Base-by-base conservation (phyloP, 2,797 vertebrate genomes). In the Periparus ater region DNA sequence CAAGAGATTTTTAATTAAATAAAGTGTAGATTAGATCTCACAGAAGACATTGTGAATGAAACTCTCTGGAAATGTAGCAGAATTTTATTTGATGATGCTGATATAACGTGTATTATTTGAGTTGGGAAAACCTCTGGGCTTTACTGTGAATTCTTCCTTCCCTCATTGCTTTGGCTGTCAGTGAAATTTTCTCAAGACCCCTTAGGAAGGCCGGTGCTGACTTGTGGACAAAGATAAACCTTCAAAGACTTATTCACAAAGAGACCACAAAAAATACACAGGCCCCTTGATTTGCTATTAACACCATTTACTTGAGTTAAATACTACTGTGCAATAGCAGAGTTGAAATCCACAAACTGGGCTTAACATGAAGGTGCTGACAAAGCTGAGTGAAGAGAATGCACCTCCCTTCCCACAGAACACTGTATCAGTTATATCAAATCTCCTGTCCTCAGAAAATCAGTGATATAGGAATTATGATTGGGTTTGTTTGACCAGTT, bases 1-100 rank as follows among this genome's bases (percentile, higher is more conserved):
- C 67, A 1, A 65, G 78, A 89, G 32, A 79, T 47, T 95, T 97
- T 97, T 96, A 96, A 97, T 96, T 95, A 97, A 95, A 95, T 74
- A 60, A 94, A 95, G 50, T 76, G 72, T 83, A 40, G 63, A 92
- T 95, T 94, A 76, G 67, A 95, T 96, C 94, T 97, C 88, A 40
- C 62, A 34, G 54, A 82, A 88, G 51, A 79, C 48, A 44, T 30
- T 81, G 32, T 47, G 80, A 93, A 91, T 79, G 5, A 94, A 91
- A 73, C 55, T 75, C 78, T 70, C 83, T 89, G 79, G 50, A 95
- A 96, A 93, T 23, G 51, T 13, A 85, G 88, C 80, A 53, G 74
- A 71, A 87, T 92, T 75, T 83, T 76, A 85, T 94, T 87, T 75
- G 92, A 91, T 96, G 47, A 32, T 62, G 61, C 54, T 74, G 92